Evolutionary conservation across 2,888 invertebrate genomes (phyloP), one percentile per base, ranked within the genome.

Genomic region (Artemia sp.): DNA sequence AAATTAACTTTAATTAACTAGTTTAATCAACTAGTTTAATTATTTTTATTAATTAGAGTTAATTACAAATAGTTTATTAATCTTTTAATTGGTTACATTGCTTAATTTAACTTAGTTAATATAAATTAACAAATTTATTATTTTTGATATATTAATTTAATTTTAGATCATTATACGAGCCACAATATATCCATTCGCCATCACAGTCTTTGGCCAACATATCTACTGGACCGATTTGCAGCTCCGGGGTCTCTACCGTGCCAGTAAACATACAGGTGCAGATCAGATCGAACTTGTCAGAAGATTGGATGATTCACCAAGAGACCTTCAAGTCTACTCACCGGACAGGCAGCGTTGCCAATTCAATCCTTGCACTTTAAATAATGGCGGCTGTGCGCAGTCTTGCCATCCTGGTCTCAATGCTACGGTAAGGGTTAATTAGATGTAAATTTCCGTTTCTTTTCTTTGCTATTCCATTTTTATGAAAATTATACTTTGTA

Each of bases 211-310:
- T 78, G 83, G 89, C 38, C 86, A 90, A 76, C 91, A 90, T 77
- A 92, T 96, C 70, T 96, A 94, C 80, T 96, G 95, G 95, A 95
- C 95, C 0, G 95, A 95, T 78, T 81, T 95, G 71, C 93, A 92
- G 76, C 78, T 94, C 7, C 83, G 94, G 70, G 95, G 95, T 1
- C 92, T 98, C 0, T 97, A 95, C 77, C 83, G 96, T 66, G 95
- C 96, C 0, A 95, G 97, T 76, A 98, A 98, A 77, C 90, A 94
- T 76, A 96, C 96, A 0, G 96, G 97, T 0, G 90, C 90, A 5
- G 90, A 92, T 75, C 91, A 93, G 86, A 83, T 92, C 3, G 92
- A 92, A 77, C 88, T 98, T 83, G 92, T 94, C 0, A 90, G 93
- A 75, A 84, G 95, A 2, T 80, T 97, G 51, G 92, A 93, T 74